These are phyloP conservation scores for Laupala kohalensis DNA, from an alignment of 1,140 invertebrate genomes.

Conservation along the genomic window DNA sequence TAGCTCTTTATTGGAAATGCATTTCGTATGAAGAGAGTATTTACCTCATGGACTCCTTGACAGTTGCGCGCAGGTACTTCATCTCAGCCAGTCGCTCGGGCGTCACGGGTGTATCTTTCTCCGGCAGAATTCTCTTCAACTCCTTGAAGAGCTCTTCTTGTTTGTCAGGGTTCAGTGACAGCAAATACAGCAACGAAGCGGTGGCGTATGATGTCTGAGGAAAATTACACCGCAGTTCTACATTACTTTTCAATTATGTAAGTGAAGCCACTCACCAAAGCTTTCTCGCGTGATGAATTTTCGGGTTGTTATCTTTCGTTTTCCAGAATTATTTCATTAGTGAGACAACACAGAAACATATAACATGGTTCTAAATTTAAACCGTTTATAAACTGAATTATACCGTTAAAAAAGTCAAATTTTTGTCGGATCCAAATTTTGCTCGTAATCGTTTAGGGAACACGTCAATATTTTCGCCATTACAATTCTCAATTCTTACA, in stretches of 20 bases:
- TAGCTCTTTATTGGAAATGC: no score
- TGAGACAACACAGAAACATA: neutral
- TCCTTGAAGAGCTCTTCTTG: conserved; percentile 55
- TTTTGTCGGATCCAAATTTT: no score
- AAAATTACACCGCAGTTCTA: neutral
- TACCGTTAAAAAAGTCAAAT: neutral
- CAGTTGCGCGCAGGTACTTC: conserved; percentile 46
- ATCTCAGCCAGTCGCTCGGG: conserved; percentile 36
- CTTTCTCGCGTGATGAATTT: neutral
- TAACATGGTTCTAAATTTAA: neutral
- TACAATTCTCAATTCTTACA: no score
- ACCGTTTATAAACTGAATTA: neutral
- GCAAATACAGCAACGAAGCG: conserved; percentile 38
- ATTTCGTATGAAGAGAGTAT: no score
- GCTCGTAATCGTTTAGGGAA: no score
- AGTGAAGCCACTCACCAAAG: neutral
- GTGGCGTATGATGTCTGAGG: conserved; percentile 34
- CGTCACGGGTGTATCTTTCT: conserved; percentile 33
- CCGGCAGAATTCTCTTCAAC: conserved; percentile 33
- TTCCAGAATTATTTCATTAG: neutral
- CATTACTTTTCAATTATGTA: neutral
- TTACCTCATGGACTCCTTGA: conserved; percentile 52
- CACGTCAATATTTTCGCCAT: no score
- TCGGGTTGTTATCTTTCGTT: neutral
- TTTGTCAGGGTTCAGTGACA: conserved; percentile 44